Conservation (phyloP, 2,797 vertebrate species). For the Orientallactaga sibirica region DNA sequence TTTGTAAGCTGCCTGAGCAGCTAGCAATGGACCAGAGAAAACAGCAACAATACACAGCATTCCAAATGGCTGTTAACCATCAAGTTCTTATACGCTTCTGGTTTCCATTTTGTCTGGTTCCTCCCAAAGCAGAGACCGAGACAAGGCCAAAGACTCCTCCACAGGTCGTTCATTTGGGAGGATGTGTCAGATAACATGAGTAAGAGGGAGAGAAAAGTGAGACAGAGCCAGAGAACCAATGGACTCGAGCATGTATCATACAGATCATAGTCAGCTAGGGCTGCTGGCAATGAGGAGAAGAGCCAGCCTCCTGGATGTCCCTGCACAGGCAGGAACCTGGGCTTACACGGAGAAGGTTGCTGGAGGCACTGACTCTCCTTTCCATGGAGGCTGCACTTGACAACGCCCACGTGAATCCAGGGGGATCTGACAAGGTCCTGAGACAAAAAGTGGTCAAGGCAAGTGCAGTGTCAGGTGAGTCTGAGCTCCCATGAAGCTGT, state of each 20-base stretch:
- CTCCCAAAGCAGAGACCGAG: constrained; percentile 17
- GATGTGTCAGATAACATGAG: background rate
- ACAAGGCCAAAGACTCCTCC: background rate
- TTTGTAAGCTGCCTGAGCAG: constrained; percentile 26
- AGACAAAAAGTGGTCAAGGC: background rate
- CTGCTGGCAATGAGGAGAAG: background rate
- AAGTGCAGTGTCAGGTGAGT: background rate
- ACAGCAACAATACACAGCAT: background rate
- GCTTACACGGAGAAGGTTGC: background rate
- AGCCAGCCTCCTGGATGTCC: background rate
- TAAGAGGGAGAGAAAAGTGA: background rate
- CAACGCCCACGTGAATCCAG: background rate
- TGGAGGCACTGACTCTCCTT: background rate
- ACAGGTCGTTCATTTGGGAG: constrained; percentile 12
- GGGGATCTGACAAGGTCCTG: background rate
- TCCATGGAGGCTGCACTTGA: background rate
- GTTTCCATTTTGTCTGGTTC: constrained; percentile 11
- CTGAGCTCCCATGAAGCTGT: background rate
- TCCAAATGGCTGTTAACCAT: background rate
- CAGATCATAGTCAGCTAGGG: background rate
- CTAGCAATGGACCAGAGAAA: background rate
- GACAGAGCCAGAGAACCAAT: background rate
- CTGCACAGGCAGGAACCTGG: background rate
- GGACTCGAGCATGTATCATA: background rate
- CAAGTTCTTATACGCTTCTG: background rate